These are phyloP conservation scores for Drosophila hydei DNA, from an alignment of 1,140 invertebrate species.

Conservation along the genomic window DNA sequence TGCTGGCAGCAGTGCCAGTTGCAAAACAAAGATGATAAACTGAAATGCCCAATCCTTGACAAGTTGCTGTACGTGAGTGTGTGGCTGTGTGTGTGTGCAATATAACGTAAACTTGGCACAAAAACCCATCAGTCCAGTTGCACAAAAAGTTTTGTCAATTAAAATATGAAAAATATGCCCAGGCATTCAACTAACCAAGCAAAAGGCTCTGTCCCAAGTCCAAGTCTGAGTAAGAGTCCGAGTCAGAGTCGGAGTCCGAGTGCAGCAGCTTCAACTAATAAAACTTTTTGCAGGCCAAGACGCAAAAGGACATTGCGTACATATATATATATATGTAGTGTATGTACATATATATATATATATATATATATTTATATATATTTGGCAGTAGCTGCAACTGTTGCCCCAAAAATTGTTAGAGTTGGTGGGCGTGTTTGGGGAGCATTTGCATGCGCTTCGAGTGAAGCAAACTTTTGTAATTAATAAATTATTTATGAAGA, in stretches of 20 bases:
- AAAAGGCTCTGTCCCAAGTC: constrained; percentile 5
- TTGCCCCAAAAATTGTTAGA: constrained; percentile 44
- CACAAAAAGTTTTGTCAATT: constrained; percentile 79
- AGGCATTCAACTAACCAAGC: constrained; percentile 40
- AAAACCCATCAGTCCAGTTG: constrained; percentile 73
- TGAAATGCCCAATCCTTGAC: constrained; percentile 38
- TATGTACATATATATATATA: constrained; percentile 8
- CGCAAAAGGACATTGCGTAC: constrained; percentile 75
- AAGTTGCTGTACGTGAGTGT: constrained; percentile 17
- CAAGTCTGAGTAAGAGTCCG: background rate
- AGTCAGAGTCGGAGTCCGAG: constrained; percentile 28
- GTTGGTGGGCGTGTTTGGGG: background rate
- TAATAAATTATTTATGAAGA: constrained; percentile 82
- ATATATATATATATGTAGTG: too few species aligned
- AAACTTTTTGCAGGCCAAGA: constrained; percentile 77
- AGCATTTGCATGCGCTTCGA: constrained; percentile 71
- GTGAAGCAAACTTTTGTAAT: constrained; percentile 78
- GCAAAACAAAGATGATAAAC: constrained; percentile 9
- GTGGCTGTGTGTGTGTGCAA: constrained; percentile 23
- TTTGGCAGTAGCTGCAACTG: constrained; percentile 66
- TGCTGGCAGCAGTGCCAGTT: constrained; percentile 2
- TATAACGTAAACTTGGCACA: constrained; percentile 65
- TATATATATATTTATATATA: constrained; percentile 51
- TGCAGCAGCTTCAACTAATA: constrained; percentile 70
- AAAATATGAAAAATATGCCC: constrained; percentile 78